Conservation (phyloP, 2,113 vertebrate species). For the Dryoscopus gambensis region DNA sequence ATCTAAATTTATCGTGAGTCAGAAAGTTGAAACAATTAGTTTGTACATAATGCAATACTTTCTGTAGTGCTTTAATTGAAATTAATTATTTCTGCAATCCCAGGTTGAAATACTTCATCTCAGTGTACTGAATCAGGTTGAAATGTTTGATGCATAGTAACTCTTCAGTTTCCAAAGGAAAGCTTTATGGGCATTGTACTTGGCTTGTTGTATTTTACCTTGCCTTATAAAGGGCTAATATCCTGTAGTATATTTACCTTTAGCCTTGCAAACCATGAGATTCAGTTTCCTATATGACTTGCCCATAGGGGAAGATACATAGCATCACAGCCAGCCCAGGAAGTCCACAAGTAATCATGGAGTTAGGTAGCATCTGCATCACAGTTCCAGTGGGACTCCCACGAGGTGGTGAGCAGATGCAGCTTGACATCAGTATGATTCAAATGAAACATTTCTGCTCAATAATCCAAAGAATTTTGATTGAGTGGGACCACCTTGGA, state of each 20-base stretch:
- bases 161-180: neutral
- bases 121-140: neutral
- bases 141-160: neutral
- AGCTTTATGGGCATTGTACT: neutral
- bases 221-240: neutral
- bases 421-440: constrained; percentile 28
- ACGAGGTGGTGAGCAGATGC: neutral
- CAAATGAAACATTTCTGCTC: constrained; percentile 32
- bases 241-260: neutral
- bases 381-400: neutral
- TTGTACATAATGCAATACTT: neutral
- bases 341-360: neutral
- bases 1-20: neutral
- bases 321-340: neutral
- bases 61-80: neutral
- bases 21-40: neutral
- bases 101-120: neutral
- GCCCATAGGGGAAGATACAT: neutral
- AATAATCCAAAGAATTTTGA: constrained; percentile 27
- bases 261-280: neutral
- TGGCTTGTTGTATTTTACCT: neutral
- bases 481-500: neutral
- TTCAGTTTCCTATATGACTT: neutral
- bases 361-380: constrained; percentile 7
- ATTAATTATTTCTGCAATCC: constrained; percentile 23